Evolutionary conservation across 2,113 vertebrate genomes (phyloP), one percentile per base, ranked within the genome.

Genomic region (Aepyceros melampus): DNA sequence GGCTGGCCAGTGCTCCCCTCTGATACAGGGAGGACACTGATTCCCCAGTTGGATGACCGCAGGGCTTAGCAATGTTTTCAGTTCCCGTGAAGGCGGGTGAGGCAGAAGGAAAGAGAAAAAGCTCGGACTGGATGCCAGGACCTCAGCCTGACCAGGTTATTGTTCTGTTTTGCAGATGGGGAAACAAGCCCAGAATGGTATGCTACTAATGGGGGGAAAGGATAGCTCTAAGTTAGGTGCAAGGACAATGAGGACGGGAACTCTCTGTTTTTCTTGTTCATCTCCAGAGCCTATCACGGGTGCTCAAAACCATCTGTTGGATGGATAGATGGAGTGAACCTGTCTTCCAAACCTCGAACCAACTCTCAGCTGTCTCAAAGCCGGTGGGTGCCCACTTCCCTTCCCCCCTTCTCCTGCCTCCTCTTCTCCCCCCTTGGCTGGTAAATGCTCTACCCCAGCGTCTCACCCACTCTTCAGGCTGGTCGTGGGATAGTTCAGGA

Each of bases 401-500:
- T 21, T 21, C 89, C 71, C 45, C 33, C 55, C 43, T 11, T 10
- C 16, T n/a, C 31, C 27, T 6, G 43, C 49, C 15, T 2, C 6
- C 11, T 51, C 51, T 53, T 85, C 33, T 45, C 9, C 4, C 4
- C 2, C 7, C 0, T 0, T 0, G 7, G 23, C 56, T 79, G 25
- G 33, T 47, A 49, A 90, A 51, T 2, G 9, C 60, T 85, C 58
- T 29, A 15, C 21, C 23, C 47, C 21, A 19, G 43, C 9, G 0
- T 33, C 58, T 36, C 84, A 21, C 13, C 21, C 15, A 19, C 21
- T 58, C 45, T 85, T 25, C 49, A 25, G 21, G 14, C 3, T 5
- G 5, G 19, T 31, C 40, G 1, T 3, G 12, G 12, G 0, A 0
- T 14, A 2, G 15, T 53, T 27, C 25, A 33, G 29, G 51, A 47